Conservation (phyloP, 2,888 invertebrate genomes). For the Leptinotarsa tumamoca region DNA sequence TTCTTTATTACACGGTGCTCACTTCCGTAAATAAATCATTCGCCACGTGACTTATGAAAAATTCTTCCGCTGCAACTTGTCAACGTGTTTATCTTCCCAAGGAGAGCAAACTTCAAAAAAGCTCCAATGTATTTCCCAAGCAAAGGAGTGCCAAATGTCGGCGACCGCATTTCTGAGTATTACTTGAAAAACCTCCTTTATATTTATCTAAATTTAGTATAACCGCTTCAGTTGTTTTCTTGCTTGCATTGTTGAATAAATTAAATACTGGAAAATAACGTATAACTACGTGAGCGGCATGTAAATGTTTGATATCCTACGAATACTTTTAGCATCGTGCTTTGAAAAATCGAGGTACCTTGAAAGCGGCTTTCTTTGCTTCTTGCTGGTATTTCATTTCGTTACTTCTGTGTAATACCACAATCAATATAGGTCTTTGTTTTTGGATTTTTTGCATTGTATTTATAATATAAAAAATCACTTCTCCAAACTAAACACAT, state of each 20-base stretch:
- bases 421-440: neutral
- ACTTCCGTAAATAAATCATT: too few species aligned
- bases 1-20: too few species aligned
- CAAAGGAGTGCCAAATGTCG: neutral
- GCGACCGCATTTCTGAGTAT: slow-evolving; percentile 3
- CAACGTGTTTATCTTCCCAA: neutral
- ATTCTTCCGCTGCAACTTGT: neutral
- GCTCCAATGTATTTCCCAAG: neutral
- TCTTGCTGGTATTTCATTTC: slow-evolving; percentile 24
- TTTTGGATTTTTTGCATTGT: neutral
- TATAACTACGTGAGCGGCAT: slow-evolving; percentile 26
- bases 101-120: neutral
- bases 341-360: slow-evolving; percentile 25
- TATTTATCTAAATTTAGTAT: slow-evolving; percentile 17
- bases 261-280: slow-evolving; percentile 34
- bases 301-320: slow-evolving; percentile 23
- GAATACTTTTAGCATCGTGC: neutral
- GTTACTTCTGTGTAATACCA: slow-evolving; percentile 11
- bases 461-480: too few species aligned
- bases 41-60: neutral
- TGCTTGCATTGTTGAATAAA: slow-evolving; percentile 33
- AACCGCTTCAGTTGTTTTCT: slow-evolving; percentile 37
- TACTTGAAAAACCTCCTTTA: slow-evolving; percentile 9
- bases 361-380: slow-evolving; percentile 36
- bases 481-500: too few species aligned